Conservation (phyloP, 2,888 invertebrate species). For the Tenthredo scrophulariae region DNA sequence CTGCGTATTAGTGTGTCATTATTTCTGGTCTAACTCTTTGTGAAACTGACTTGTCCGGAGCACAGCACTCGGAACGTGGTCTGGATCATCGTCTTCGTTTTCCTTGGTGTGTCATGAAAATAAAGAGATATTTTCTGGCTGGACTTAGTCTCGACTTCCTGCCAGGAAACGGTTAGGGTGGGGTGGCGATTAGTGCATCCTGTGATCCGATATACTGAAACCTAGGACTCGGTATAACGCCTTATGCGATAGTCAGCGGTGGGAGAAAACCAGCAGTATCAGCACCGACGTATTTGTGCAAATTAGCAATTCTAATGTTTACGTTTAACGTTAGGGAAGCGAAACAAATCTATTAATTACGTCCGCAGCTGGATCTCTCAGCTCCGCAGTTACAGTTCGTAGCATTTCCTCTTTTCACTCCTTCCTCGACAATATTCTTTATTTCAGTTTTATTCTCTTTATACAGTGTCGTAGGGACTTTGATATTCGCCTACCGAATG, state of each 20-base stretch:
- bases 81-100: neutral
- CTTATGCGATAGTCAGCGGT: conserved; percentile 10
- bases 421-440: neutral
- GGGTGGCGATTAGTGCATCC: neutral
- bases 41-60: neutral
- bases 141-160: neutral
- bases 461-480: conserved; percentile 13
- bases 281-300: conserved; percentile 61
- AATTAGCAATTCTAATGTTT: conserved; percentile 73
- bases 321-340: conserved; percentile 56
- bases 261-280: conserved; percentile 1
- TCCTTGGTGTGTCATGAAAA: neutral
- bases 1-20: neutral
- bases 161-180: neutral
- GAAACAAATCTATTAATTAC: conserved; percentile 70
- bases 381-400: neutral
- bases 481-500: conserved; percentile 19
- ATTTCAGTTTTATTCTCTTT: conserved; percentile 17
- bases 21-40: neutral
- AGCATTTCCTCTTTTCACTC: neutral
- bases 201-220: neutral
- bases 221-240: neutral
- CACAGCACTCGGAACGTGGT: neutral
- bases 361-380: conserved; percentile 30
- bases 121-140: neutral